Conservation (phyloP, 2,888 invertebrate species). For the Clostera curtula region DNA sequence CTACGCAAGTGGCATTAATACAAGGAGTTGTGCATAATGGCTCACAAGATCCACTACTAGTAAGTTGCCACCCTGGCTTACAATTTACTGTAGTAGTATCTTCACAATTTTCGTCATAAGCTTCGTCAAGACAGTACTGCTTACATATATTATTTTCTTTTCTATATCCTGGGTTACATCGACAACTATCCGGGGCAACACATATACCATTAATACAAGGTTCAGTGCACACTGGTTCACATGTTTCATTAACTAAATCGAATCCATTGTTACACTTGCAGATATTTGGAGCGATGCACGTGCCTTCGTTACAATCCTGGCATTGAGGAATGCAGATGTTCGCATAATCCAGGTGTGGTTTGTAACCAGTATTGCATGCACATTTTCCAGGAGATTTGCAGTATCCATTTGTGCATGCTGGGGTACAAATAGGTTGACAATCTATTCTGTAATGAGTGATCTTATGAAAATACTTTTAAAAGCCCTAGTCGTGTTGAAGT, state of each 20-base stretch:
- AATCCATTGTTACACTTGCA: conserved; percentile 12
- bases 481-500: background rate
- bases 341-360: conserved; percentile 7
- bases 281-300: conserved; percentile 16
- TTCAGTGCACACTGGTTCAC: conserved; percentile 21
- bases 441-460: conserved; percentile 14
- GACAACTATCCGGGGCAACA: conserved; percentile 24
- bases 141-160: too few relatives aligned
- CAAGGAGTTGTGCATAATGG: conserved; percentile 9
- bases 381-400: conserved; percentile 24
- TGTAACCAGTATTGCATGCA: conserved; percentile 20
- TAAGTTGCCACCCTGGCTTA: too few relatives aligned
- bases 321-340: conserved; percentile 19
- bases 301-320: conserved; percentile 16
- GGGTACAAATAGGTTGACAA: conserved; percentile 21
- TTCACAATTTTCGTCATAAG: too few relatives aligned
- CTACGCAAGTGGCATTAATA: conserved; percentile 5
- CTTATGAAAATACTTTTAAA: background rate
- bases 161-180: conserved; percentile 24
- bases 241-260: conserved; percentile 11
- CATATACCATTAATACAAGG: conserved; percentile 27
- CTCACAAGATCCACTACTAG: conserved; percentile 6
- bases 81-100: too few relatives aligned
- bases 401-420: conserved; percentile 21
- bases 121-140: too few relatives aligned